Base-by-base conservation (phyloP, 1,140 invertebrate species). In the Drosophila yakuba region DNA sequence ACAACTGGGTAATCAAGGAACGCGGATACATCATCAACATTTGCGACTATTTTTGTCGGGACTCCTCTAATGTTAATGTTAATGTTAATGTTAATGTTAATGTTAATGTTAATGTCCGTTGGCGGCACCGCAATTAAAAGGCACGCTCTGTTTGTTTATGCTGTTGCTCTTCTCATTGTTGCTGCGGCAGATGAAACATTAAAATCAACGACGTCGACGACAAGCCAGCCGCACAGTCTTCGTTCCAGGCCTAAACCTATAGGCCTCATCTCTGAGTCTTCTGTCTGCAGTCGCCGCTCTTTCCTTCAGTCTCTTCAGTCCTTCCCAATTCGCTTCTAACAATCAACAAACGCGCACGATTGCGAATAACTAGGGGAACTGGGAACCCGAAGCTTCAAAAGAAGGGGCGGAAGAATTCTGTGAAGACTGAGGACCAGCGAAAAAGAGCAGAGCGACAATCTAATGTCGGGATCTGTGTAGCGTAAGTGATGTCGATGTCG, bases 41-140 rank as follows among this genome's bases (percentile, higher is more conserved):
- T 61, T 25, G 59, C 44, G 48, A 39, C 57, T 57, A 35, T 41
- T 43, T 45, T 59, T 10, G 58, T 51, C 48, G 59, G 38, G 47
- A 50, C 61, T 72, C 51, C 63, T 86, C 83, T 68, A 68, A 66
- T 68, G 64, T 44, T 88, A 66, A 66, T 68, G 64, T 44, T 88
- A 88, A 89, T 88, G 76, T 79, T 86, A 88, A 89, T 88, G 76
- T 88, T 68, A 68, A 66, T 68, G 64, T 44, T 88, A 66, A 66
- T 68, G 64, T 44, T 88, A 88, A 89, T 88, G 76, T 79, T 86
- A 88, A 89, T 88, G 76, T 88, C 80, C 76, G 75, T 77, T 86
- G 76, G 79, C 83, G 83, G 84, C 84, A 77, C 63, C 63, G 84
- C 84, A 88, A 88, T 88, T 88, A 88, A 88, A 88, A 88, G 79